These are phyloP conservation scores for Mycteria americana DNA, from an alignment of 2,797 vertebrate genomes.

Conservation along the genomic window DNA sequence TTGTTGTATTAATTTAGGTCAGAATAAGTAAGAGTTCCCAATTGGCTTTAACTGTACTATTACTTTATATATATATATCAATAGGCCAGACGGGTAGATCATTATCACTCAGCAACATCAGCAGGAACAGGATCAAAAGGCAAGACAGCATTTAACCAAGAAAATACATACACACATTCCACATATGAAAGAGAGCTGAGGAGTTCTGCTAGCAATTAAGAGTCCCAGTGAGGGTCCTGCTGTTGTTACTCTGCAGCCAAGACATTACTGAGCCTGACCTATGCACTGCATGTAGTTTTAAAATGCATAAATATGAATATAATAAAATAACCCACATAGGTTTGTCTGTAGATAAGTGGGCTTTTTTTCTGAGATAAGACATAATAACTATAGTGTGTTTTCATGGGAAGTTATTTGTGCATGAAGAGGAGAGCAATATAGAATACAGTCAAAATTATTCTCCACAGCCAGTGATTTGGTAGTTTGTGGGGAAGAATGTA, in stretches of 20 bases:
- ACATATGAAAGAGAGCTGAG: neutral
- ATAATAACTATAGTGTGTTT: neutral
- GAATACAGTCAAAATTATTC: neutral
- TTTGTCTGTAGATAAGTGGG: neutral
- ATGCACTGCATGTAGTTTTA: neutral
- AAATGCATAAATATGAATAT: conserved; percentile 2
- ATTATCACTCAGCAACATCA: conserved; percentile 25
- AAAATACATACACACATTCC: neutral
- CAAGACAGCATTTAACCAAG: conserved; percentile 10
- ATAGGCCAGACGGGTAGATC: neutral
- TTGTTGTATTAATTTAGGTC: conserved; percentile 10
- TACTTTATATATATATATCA: conserved; percentile 4
- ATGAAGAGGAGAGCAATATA: neutral
- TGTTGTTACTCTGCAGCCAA: conserved; percentile 24
- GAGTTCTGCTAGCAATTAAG: conserved; percentile 41
- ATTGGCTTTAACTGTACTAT: neutral
- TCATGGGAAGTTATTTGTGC: neutral
- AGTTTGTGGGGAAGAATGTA: neutral
- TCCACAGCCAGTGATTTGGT: neutral
- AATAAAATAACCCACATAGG: neutral
- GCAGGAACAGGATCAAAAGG: conserved; percentile 38
- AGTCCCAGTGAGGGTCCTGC: conserved; percentile 18
- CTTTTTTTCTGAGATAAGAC: neutral
- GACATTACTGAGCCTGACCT: conserved; percentile 16
- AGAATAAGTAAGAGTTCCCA: conserved; percentile 1